Evolutionary conservation across 2,113 vertebrate species (phyloP), one percentile per base, ranked within the genome.

Genomic region (Penelope pileata): DNA sequence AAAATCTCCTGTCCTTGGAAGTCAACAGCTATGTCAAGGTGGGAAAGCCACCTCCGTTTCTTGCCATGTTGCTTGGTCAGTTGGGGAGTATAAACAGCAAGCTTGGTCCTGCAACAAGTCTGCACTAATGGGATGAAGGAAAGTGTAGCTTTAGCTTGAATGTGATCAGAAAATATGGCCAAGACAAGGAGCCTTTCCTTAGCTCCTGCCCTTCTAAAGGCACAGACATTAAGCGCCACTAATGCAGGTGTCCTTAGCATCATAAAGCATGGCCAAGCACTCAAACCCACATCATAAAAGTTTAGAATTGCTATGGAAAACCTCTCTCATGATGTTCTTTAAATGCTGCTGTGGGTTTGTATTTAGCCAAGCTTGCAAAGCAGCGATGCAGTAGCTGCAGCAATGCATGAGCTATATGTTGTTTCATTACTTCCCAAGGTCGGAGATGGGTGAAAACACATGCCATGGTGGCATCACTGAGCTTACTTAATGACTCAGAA

Each of bases 401-500:
- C 54, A 84, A 40, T 24, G 59, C 70, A 50, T 15, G 60, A 58
- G 48, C 32, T 53, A 56, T 36, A 34, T 63, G 83, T 76, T 38
- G 80, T 62, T 70, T 63, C 59, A 32, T 74, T 90, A 58, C 54
- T 90, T 76, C 51, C 48, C n/a, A 30, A 66, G 58, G 43, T 64
- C 6, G 9, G 62, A 83, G 63, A 90, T 70, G 74, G 90, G 34
- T 70, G 34, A 83, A 75, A 94, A 27, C 54, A 67, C 60, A 27
- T 79, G 63, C 64, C 0, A 0, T 13, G 22, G 42, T 13, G 50
- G 70, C 23, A 40, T 94, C 92, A 78, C 63, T 12, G n/a, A 63
- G 76, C 62, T 95, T 88, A 58, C 43, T 67, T 86, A 74, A 54
- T 81, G 73, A 74, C 36, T 94, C 91, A 62, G 81, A 85, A 83